Conservation (phyloP, 2,113 vertebrate genomes). For the Ovis aries region ARS-UI_Ramb_v3.0 NC_056063.1:25317501-25318000, state of each 20-base stretch:
- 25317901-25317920: neutral
- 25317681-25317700: too few relatives aligned
- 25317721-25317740: neutral
- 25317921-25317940: rapidly evolving
- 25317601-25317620: neutral
- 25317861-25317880: neutral
- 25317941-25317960: neutral
- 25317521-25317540: neutral
- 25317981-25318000: neutral
- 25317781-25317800: neutral
- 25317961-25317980: neutral
- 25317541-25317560: neutral
- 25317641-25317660: neutral
- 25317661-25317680: neutral
- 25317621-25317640: neutral
- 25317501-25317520: neutral
- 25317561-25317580: neutral
- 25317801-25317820: neutral
- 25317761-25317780: neutral
- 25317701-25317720: neutral
- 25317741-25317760: neutral
- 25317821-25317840: neutral
- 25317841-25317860: neutral
- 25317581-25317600: neutral
- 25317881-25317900: neutral